Evolutionary conservation across 64 coral and sea anemone species (phyloP).

Genomic region (Montipora sp.): DNA sequence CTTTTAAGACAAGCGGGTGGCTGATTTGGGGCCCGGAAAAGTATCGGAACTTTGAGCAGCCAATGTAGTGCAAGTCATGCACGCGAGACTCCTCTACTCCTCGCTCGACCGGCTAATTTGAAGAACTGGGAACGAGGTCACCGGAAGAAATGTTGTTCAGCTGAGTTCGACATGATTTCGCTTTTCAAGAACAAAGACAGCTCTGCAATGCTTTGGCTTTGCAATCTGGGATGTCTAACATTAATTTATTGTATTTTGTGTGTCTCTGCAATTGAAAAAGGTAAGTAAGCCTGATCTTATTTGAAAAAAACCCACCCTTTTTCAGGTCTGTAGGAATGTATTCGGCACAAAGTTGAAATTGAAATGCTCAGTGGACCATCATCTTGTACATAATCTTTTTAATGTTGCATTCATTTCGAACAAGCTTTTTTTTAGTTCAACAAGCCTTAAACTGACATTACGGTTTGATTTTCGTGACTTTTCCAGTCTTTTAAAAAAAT

Average conservation of each 20-base stretch:
- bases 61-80: no score
- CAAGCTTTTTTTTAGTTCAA: not conserved
- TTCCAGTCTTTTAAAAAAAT: not conserved
- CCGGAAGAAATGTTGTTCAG: not conserved
- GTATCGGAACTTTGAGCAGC: no score
- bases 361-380: not conserved
- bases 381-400: not conserved
- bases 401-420: no score
- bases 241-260: not conserved
- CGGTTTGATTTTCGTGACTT: not conserved
- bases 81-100: no score
- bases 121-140: not conserved
- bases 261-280: not conserved
- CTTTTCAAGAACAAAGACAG: not conserved
- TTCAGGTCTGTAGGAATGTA: not conserved
- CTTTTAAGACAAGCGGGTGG: no score
- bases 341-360: not conserved
- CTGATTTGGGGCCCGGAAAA: no score
- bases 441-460: not conserved
- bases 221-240: not conserved
- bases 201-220: not conserved
- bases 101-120: no score
- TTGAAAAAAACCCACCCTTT: not conserved
- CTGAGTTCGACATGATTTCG: not conserved
- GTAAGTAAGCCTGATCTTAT: not conserved